Evolutionary conservation across 1,140 invertebrate species (phyloP), one percentile per base, ranked within the genome.

Genomic region (Temnothorax longispinosus): DNA sequence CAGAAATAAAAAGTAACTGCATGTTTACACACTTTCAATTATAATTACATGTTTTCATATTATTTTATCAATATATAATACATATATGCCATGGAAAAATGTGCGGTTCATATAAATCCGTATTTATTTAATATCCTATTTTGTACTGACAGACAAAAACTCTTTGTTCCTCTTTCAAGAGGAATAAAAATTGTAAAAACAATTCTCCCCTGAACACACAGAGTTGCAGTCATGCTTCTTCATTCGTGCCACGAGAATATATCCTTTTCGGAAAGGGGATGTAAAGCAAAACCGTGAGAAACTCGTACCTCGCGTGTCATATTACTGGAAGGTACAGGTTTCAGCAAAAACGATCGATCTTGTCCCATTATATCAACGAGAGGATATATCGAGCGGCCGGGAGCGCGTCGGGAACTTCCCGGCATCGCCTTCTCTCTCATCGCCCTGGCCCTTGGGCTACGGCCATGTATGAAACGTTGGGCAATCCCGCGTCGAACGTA

Each of bases 381-480:
- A 82, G 67, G 52, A 82, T 47, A 82, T 82, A 27, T 27, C 27
- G 27, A 27, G 52, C 67, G 18, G 18, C 38, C 52, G 78, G 13
- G 64, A 56, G 50, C 35, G 38, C 10, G 15, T 0, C 52, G 47
- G 15, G 67, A 74, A 18, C 74, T 82, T n/a, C 38, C 52, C 65
- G 10, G n/a, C 44, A 38, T 80, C 32, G 18, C 6, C 38, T 13
- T 13, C 38, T 27, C 35, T 64, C 75, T 88, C 84, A 38, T 80
- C 78, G 15, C 52, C 11, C 38, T 88, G 75, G 84, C 76, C 84
- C 67, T 80, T 87, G 74, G 76, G 76, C 81, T 65, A 85, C 72
- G 86, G 54, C 84, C 71, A 76, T 88, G 78, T 77, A 85, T 54
- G 86, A 92, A 91, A 88, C 84, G 87, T 76, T 85, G 88, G 32